Percentiles rank a stretch among this genome's conserved stretches.
phyloP scores from a whole-genome alignment of 2,888 invertebrate genomes.

The Oligia strigilis region DNA sequence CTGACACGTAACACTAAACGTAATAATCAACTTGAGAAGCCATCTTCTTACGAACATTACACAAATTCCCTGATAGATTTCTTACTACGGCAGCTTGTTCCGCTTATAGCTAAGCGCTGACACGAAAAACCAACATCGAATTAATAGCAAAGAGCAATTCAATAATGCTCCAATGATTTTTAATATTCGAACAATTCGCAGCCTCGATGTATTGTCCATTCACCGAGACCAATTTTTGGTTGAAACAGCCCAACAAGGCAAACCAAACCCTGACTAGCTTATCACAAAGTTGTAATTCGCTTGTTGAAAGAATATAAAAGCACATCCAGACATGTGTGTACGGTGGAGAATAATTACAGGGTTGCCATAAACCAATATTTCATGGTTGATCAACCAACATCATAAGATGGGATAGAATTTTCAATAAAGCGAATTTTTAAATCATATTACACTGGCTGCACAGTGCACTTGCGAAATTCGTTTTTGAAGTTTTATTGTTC shows the following conservation, averaged over 20 bases:
- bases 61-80: not conserved
- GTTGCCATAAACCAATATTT: conserved; percentile 71
- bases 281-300: conserved; percentile 61
- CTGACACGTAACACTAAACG: not conserved
- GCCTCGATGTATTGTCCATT: conserved; percentile 82
- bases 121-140: conserved; percentile 70
- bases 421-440: conserved; percentile 66
- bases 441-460: conserved; percentile 48
- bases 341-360: conserved; percentile 71
- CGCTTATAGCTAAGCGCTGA: conserved; percentile 58
- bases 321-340: conserved; percentile 70
- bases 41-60: not conserved
- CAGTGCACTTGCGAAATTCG: conserved; percentile 46
- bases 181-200: conserved; percentile 87
- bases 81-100: not conserved
- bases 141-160: conserved; percentile 86
- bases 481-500: conserved; percentile 42
- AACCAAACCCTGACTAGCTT: conserved; percentile 49
- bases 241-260: conserved; percentile 38
- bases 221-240: conserved; percentile 78
- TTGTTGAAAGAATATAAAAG: conserved; percentile 46
- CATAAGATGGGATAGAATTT: conserved; percentile 68
- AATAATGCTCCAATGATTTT: conserved; percentile 88
- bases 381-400: conserved; percentile 70
- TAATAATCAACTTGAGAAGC: not conserved